Evolutionary conservation across 2,797 vertebrate genomes (phyloP).

Genomic region (Tangara arthus): DNA sequence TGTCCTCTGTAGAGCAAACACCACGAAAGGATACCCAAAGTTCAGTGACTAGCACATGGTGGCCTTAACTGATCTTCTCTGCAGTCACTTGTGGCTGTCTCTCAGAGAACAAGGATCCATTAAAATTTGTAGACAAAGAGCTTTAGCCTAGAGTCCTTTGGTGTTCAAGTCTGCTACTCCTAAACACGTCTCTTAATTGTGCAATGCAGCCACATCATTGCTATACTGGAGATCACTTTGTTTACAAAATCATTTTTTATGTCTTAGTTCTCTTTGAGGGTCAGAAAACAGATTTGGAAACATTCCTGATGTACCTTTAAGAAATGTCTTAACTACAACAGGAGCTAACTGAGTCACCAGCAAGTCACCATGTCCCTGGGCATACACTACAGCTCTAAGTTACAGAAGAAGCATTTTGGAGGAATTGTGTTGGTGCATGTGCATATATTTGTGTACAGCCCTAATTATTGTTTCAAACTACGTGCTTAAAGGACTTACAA

Average conservation of each 20-base stretch:
- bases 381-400: neutral
- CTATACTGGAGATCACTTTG: constrained; percentile 13
- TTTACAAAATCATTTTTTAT: neutral
- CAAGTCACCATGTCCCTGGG: neutral
- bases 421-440: neutral
- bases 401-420: neutral
- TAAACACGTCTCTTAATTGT: neutral
- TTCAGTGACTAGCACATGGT: neutral
- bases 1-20: neutral
- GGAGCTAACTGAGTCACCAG: neutral
- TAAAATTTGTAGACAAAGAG: neutral
- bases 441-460: neutral
- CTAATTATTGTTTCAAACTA: neutral
- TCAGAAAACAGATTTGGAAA: constrained; percentile 32
- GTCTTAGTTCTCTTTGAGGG: neutral
- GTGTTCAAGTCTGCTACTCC: neutral
- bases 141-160: neutral
- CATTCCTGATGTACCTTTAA: constrained; percentile 1
- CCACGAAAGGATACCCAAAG: neutral
- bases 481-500: neutral
- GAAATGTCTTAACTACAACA: neutral
- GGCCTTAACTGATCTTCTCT: neutral
- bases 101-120: neutral
- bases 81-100: neutral
- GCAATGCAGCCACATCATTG: neutral